Percentiles rank a stretch among this genome's conserved stretches.
Evolutionary conservation across 2,113 vertebrate species (phyloP).

Genomic region (Microtus richardsoni): DNA sequence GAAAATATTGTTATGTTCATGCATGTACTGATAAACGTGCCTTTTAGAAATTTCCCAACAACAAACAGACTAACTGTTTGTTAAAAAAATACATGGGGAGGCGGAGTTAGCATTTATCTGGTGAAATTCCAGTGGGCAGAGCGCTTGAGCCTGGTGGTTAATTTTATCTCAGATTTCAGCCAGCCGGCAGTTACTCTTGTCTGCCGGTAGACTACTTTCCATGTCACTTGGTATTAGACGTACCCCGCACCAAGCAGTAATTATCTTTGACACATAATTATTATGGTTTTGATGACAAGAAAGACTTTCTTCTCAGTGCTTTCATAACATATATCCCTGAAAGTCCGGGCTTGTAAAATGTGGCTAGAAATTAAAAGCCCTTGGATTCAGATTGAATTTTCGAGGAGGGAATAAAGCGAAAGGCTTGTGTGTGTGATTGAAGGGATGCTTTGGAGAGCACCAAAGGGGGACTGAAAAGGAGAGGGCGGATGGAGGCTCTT

Average conservation of each 20-base stretch:
- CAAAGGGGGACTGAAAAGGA: constrained; percentile 1
- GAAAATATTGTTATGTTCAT: neutral
- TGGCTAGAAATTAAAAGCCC: constrained; percentile 86
- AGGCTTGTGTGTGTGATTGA: constrained; percentile 50
- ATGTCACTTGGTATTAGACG: constrained; percentile 90
- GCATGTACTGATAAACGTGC: neutral
- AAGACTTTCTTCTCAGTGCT: constrained; percentile 89
- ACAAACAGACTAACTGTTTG: constrained; percentile 32
- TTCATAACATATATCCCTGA: constrained; percentile 91
- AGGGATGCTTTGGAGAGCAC: neutral
- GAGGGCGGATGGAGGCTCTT: constrained; percentile 58
- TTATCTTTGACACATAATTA: constrained; percentile 94
- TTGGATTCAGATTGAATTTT: constrained; percentile 86
- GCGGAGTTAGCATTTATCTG: constrained; percentile 71
- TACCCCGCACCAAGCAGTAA: constrained; percentile 89
- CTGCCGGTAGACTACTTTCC: constrained; percentile 86
- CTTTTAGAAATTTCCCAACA: neutral
- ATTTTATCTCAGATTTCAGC: constrained; percentile 89
- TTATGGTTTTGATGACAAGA: constrained; percentile 93
- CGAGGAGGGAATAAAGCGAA: constrained; percentile 82
- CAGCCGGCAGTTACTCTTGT: constrained; percentile 85
- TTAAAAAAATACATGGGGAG: constrained; percentile 25
- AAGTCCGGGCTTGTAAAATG: constrained; percentile 86
- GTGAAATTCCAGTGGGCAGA: constrained; percentile 80
- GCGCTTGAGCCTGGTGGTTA: constrained; percentile 81